phyloP scores from a whole-genome alignment of 2,888 invertebrate genomes.

The Eupithecia inturbata region DNA sequence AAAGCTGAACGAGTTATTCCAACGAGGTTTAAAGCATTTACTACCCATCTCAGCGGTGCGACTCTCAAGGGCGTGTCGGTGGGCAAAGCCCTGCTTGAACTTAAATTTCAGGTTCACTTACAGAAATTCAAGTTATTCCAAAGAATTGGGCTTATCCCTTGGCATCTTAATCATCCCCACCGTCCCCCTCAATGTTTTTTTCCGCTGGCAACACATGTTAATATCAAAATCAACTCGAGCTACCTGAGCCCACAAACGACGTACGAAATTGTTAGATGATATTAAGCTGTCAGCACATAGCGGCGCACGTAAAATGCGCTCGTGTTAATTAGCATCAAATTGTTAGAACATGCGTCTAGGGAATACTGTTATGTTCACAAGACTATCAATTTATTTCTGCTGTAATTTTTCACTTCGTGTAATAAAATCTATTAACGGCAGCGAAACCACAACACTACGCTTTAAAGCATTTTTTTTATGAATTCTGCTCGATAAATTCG shows the following conservation, averaged over 20 bases:
- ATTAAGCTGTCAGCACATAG: background rate
- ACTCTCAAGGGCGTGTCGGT: too few species aligned
- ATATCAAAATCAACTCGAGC: background rate
- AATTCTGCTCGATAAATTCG: too few species aligned
- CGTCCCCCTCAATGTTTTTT: background rate
- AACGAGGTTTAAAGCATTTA: too few species aligned
- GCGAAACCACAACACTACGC: too few species aligned
- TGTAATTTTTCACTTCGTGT: too few species aligned
- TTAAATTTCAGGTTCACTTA: background rate
- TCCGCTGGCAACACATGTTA: conserved; percentile 3
- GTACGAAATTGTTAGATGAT: conserved; percentile 36
- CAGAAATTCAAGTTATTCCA: too few species aligned
- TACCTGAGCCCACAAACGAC: conserved; percentile 35
- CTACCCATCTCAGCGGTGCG: too few species aligned
- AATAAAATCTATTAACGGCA: too few species aligned
- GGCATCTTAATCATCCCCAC: background rate
- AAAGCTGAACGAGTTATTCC: too few species aligned
- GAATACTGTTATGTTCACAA: background rate
- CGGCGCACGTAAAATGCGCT: background rate
- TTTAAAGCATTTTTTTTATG: too few species aligned
- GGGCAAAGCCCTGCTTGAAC: too few species aligned
- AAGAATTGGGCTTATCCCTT: background rate
- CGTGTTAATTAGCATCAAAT: background rate
- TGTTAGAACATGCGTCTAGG: background rate
- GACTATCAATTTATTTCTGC: background rate